Evolutionary conservation across 2,797 vertebrate genomes (phyloP).

Genomic region (Vultur gryphus): DNA sequence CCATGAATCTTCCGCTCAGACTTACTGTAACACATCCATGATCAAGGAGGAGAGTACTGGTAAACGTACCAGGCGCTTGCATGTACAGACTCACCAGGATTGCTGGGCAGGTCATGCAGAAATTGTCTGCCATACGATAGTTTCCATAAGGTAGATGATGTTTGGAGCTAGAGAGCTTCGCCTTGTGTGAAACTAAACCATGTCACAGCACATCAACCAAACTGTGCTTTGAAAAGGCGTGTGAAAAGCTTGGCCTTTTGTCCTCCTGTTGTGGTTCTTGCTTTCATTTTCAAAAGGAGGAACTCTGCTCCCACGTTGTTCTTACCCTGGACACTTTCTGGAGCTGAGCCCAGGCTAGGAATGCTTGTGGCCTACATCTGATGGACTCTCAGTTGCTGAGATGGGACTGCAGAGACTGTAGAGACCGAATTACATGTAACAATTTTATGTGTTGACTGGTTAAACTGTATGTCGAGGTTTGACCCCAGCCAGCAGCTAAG

Average conservation of each 20-base stretch:
- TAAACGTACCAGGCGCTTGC: not conserved
- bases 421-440: not conserved
- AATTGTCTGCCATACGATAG: not conserved
- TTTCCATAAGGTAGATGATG: not conserved
- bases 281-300: not conserved
- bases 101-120: not conserved
- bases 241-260: not conserved
- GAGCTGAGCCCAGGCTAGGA: not conserved
- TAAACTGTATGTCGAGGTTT: not conserved
- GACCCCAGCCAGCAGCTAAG: too few relatives aligned
- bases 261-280: not conserved
- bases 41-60: not conserved
- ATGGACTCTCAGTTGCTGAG: not conserved
- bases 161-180: not conserved
- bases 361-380: not conserved
- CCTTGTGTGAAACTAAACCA: not conserved
- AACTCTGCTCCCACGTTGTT: not conserved
- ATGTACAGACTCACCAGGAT: not conserved
- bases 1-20: not conserved
- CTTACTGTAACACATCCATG: not conserved
- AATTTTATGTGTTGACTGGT: not conserved
- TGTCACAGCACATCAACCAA: not conserved
- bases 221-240: not conserved
- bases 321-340: not conserved
- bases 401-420: not conserved